A percentile compares a stretch with the other conserved stretches of the same genome.
These are phyloP conservation scores for Chaetodon trifasciatus DNA, from an alignment of 2,797 vertebrate species.

Conservation along the genomic window DNA sequence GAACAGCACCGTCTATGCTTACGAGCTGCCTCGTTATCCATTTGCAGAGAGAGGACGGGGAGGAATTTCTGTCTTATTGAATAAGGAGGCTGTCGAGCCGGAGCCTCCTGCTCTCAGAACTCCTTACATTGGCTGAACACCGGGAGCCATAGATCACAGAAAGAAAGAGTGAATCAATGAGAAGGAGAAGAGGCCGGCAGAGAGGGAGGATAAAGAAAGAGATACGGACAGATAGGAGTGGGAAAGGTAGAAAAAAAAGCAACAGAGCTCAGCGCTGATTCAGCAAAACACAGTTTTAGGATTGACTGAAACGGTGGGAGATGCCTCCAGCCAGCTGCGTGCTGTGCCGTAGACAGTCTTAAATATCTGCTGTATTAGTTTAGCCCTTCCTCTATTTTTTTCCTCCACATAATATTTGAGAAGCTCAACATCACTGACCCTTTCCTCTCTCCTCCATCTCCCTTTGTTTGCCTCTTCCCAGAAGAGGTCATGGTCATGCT, in stretches of 20 bases:
- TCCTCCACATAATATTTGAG: background rate
- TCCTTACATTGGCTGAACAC: constrained; percentile 71
- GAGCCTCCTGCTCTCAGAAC: constrained; percentile 62
- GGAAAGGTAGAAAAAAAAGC: constrained; percentile 10
- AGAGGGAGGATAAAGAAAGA: constrained; percentile 35
- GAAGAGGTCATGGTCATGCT: background rate
- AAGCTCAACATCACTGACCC: background rate
- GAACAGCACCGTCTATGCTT: constrained; percentile 25
- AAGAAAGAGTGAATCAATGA: constrained; percentile 62
- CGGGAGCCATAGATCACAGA: constrained; percentile 64
- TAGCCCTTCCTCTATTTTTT: background rate
- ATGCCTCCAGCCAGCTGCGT: background rate
- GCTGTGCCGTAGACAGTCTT: background rate
- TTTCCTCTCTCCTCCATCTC: background rate
- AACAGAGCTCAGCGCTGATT: constrained; percentile 25
- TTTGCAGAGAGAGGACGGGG: constrained; percentile 39
- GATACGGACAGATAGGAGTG: constrained; percentile 37
- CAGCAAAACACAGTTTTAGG: constrained; percentile 22
- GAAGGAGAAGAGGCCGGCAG: constrained; percentile 37
- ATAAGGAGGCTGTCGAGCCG: constrained; percentile 62
- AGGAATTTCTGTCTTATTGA: constrained; percentile 61
- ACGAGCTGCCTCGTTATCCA: constrained; percentile 47
- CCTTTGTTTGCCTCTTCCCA: background rate
- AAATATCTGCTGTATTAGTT: background rate
- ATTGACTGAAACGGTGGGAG: constrained; percentile 2